Conservation (phyloP, 1,140 invertebrate species). For the Phenacoccus solenopsis region DNA sequence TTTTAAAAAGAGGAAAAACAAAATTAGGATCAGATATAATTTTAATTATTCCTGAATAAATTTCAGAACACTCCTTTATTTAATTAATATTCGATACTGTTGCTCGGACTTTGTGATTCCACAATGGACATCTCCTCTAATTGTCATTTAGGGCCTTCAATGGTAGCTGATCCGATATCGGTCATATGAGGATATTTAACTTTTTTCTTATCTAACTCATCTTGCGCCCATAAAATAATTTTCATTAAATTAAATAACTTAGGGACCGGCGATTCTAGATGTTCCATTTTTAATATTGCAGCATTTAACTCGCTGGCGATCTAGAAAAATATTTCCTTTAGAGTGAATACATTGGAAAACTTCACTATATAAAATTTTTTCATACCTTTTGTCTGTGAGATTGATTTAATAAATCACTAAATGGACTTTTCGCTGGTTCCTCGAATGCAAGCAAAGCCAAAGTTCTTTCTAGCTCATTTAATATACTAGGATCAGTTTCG, state of each 20-base stretch:
- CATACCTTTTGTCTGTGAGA: slow-evolving; percentile 84
- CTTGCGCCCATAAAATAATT: slow-evolving; percentile 88
- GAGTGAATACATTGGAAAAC: not conserved
- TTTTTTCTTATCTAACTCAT: slow-evolving; percentile 87
- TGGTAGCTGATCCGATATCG: slow-evolving; percentile 64
- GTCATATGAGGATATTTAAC: slow-evolving; percentile 88
- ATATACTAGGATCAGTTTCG: slow-evolving; percentile 67
- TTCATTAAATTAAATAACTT: slow-evolving; percentile 83
- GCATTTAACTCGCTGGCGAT: slow-evolving; percentile 95
- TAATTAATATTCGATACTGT: slow-evolving; percentile 12
- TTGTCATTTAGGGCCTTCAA: slow-evolving; percentile 57
- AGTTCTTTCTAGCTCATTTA: slow-evolving; percentile 69
- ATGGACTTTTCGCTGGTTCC: slow-evolving; percentile 86
- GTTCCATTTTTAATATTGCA: slow-evolving; percentile 83
- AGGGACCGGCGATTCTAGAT: slow-evolving; percentile 74
- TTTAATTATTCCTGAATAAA: no score
- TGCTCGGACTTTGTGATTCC: slow-evolving; percentile 10
- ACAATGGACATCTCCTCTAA: slow-evolving; percentile 17
- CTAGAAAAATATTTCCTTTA: slow-evolving; percentile 47
- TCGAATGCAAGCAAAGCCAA: slow-evolving; percentile 92
- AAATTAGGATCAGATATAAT: no score
- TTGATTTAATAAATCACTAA: slow-evolving; percentile 83
- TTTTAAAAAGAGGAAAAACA: no score
- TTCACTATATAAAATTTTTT: not conserved
- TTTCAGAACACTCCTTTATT: no score